phyloP scores from a whole-genome alignment of 2,113 vertebrate genomes.

The Shinisaurus crocodilurus region DNA sequence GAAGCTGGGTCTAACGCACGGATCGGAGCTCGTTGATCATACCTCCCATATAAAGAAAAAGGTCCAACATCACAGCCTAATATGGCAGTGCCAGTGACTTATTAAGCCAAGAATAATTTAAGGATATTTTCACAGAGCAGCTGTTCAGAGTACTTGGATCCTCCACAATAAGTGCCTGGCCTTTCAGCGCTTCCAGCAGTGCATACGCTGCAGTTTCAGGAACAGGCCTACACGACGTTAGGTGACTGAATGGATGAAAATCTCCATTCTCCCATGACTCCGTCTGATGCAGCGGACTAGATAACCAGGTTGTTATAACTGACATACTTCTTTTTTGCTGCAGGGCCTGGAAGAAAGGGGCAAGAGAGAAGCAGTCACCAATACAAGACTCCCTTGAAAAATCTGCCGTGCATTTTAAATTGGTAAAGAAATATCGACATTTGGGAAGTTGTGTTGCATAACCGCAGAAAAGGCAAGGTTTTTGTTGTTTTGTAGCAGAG shows the following conservation, averaged over 20 bases:
- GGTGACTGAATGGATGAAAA: conserved; percentile 59
- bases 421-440: neutral
- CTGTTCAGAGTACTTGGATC: conserved; percentile 70
- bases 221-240: conserved; percentile 66
- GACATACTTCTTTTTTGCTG: conserved; percentile 93
- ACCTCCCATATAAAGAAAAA: conserved; percentile 54
- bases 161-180: conserved; percentile 63
- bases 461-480: neutral
- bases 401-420: neutral
- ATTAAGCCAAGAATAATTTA: conserved; percentile 70
- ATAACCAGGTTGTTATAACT: conserved; percentile 96
- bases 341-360: conserved; percentile 84
- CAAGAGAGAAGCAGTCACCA: neutral
- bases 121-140: conserved; percentile 65
- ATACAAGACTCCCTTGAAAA: fast-evolving
- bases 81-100: conserved; percentile 71
- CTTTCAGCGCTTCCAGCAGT: conserved; percentile 52
- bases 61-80: conserved; percentile 59
- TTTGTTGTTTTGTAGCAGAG: neutral
- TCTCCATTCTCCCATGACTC: conserved; percentile 57
- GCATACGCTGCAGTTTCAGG: conserved; percentile 54
- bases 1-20: conserved; percentile 59
- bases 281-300: conserved; percentile 75
- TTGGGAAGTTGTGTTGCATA: neutral
- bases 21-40: conserved; percentile 59